Evolutionary conservation across 2,888 invertebrate species (phyloP).

Genomic region (Carcina quercana): DNA sequence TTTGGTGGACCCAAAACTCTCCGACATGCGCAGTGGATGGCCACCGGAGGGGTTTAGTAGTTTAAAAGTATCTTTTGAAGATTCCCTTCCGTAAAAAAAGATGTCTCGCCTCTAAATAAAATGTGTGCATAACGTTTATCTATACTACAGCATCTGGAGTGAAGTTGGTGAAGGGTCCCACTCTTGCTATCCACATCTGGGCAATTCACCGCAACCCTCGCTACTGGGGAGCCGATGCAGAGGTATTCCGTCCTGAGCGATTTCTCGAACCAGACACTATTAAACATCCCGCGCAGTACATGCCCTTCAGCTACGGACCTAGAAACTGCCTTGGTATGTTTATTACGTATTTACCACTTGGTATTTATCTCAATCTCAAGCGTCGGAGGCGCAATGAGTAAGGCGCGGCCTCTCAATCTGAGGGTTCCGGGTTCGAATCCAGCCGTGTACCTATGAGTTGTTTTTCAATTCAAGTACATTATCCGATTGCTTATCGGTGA

Average conservation of each 20-base stretch:
- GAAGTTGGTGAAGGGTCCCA: constrained; percentile 16
- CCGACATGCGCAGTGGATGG: too few species aligned
- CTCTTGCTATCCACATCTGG: constrained; percentile 22
- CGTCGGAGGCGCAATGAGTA: too few species aligned
- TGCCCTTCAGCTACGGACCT: constrained; percentile 33
- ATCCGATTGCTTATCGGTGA: too few species aligned
- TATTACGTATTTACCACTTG: too few species aligned
- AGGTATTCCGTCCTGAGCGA: constrained; percentile 39
- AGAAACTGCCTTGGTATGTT: constrained; percentile 35
- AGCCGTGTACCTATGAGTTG: too few species aligned
- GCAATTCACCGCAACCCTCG: constrained; percentile 36
- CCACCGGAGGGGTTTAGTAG: too few species aligned
- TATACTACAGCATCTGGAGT: constrained; percentile 26
- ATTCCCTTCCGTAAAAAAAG: neutral
- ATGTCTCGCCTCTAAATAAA: neutral
- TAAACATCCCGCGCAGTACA: constrained; percentile 27
- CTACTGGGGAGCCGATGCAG: constrained; percentile 42
- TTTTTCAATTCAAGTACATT: too few species aligned
- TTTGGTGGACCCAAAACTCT: too few species aligned
- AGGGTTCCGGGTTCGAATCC: too few species aligned
- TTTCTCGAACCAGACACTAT: constrained; percentile 25
- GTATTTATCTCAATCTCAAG: too few species aligned
- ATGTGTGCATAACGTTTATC: neutral
- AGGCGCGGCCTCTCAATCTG: too few species aligned
- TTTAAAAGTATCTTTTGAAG: too few species aligned